Conservation (phyloP, 1,140 invertebrate species). For the Achroia grisella region DNA sequence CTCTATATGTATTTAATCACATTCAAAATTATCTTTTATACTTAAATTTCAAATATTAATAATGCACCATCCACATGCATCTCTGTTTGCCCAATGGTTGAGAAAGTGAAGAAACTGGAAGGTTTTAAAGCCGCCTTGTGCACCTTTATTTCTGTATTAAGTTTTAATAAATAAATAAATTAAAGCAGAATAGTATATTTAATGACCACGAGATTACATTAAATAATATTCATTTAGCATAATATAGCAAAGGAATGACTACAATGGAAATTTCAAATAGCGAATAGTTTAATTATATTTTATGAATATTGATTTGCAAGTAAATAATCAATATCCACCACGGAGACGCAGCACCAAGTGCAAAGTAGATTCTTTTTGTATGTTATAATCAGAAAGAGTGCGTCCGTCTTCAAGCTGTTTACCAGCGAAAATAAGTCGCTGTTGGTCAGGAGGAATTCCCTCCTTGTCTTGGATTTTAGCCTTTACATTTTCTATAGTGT, state of each 20-base stretch:
- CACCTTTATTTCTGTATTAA: too few species aligned
- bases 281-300: not conserved
- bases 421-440: constrained; percentile 83
- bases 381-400: constrained; percentile 86
- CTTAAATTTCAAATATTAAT: too few species aligned
- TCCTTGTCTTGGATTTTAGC: constrained; percentile 85
- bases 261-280: constrained; percentile 3
- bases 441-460: constrained; percentile 82
- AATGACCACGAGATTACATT: too few species aligned
- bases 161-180: too few species aligned
- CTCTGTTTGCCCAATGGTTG: too few species aligned
- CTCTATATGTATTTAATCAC: too few species aligned
- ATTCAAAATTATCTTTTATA: too few species aligned
- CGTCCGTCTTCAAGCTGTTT: constrained; percentile 88
- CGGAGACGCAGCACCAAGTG: constrained; percentile 86
- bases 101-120: too few species aligned
- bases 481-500: constrained; percentile 82
- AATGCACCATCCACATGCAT: too few species aligned
- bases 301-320: not conserved
- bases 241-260: constrained; percentile 39
- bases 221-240: too few species aligned
- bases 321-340: constrained; percentile 10
- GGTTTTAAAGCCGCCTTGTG: too few species aligned
- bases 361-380: constrained; percentile 86
- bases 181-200: too few species aligned